phyloP scores from a whole-genome alignment of 2,113 vertebrate species.

The Mobula hypostoma region DNA sequence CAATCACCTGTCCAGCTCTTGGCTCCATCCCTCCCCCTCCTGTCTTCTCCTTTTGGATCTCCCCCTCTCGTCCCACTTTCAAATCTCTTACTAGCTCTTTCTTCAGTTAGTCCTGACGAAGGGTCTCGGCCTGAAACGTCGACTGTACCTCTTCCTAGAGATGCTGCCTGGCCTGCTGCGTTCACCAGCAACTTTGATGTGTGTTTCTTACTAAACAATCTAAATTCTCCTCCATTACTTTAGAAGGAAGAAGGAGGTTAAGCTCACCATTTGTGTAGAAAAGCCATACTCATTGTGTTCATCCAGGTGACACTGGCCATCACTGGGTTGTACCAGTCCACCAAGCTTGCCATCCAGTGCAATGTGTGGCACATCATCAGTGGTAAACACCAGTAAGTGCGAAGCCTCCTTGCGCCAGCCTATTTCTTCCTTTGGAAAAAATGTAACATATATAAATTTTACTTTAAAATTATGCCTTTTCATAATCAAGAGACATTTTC shows the following conservation, averaged over 20 bases:
- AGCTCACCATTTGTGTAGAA: conserved; percentile 77
- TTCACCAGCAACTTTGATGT: too few relatives aligned
- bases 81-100: too few relatives aligned
- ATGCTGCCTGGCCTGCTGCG: too few relatives aligned
- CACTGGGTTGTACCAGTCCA: conserved; percentile 86
- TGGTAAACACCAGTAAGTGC: conserved; percentile 88
- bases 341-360: conserved; percentile 88
- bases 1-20: too few relatives aligned
- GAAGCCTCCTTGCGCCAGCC: conserved; percentile 93
- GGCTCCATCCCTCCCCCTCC: too few relatives aligned
- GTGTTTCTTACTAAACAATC: not conserved
- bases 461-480: conserved; percentile 6
- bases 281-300: conserved; percentile 74
- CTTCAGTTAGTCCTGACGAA: too few relatives aligned
- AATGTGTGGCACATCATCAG: conserved; percentile 87
- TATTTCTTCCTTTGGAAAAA: conserved; percentile 68
- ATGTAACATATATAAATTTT: conserved; percentile 4
- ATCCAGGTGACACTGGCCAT: conserved; percentile 83
- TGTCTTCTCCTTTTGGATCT: too few relatives aligned
- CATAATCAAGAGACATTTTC: not conserved
- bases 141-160: too few relatives aligned
- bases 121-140: too few relatives aligned
- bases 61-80: too few relatives aligned
- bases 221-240: fast-evolving
- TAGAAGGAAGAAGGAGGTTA: not conserved